Conservation (phyloP, 2,797 vertebrate genomes). For the Myotis myotis region DNA sequence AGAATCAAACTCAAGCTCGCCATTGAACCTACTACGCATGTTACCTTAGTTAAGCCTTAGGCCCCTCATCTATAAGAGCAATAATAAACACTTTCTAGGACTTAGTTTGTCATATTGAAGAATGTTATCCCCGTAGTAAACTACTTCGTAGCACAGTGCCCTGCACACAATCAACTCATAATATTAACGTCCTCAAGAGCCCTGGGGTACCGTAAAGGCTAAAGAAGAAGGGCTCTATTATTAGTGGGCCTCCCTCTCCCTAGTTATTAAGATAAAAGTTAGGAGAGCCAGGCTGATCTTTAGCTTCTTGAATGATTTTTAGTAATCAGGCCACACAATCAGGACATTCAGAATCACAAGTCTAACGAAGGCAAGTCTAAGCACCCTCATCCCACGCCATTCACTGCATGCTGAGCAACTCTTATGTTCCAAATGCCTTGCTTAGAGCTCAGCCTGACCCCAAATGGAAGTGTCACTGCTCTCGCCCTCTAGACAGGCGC, state of each 20-base stretch:
- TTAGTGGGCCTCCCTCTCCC: background rate
- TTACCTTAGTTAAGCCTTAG: background rate
- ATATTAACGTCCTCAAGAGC: background rate
- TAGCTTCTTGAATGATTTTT: background rate
- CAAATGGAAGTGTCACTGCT: background rate
- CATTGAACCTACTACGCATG: background rate
- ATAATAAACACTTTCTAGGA: background rate
- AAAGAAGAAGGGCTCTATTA: background rate
- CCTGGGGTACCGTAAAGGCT: background rate
- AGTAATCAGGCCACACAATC: background rate
- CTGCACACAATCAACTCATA: background rate
- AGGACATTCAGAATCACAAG: background rate
- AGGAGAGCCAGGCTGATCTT: background rate
- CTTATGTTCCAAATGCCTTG: background rate
- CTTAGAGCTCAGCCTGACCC: background rate
- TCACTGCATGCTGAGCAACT: background rate
- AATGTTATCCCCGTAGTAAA: background rate
- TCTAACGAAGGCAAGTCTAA: background rate
- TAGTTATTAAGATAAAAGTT: conserved; percentile 32
- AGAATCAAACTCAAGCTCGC: background rate
- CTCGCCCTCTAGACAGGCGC: background rate
- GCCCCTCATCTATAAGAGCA: background rate
- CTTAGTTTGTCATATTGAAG: background rate
- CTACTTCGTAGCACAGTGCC: background rate
- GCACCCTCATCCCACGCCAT: background rate